These are phyloP conservation scores for Apus apus DNA, from an alignment of 2,113 vertebrate genomes.

Conservation along the genomic window DNA sequence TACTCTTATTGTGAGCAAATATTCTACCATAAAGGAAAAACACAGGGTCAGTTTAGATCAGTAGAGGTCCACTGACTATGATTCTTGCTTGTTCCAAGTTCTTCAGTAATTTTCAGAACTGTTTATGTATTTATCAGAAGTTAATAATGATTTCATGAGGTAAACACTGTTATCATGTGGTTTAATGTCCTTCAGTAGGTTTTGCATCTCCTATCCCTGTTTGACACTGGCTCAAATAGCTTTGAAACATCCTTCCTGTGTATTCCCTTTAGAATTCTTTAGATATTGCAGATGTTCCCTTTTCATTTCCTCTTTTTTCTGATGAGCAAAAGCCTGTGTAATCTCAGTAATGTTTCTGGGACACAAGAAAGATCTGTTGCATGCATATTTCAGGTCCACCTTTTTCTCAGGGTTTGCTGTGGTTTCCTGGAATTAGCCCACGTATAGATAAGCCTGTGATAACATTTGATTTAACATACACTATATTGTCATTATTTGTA, in stretches of 20 bases:
- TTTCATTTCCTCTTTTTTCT: background rate
- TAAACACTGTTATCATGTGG: background rate
- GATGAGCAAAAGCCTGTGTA: background rate
- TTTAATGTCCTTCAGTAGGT: background rate
- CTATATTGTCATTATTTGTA: background rate
- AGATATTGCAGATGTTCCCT: conserved; percentile 41
- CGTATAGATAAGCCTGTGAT: background rate
- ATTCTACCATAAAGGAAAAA: background rate
- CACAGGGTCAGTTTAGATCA: background rate
- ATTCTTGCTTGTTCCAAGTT: background rate
- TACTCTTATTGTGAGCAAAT: background rate
- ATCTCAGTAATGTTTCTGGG: background rate
- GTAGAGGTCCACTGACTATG: background rate
- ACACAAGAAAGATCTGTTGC: background rate
- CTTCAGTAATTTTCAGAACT: background rate
- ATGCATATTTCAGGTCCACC: background rate
- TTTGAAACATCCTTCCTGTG: conserved; percentile 18
- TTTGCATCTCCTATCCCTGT: conserved; percentile 7
- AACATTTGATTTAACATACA: background rate
- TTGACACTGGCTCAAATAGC: conserved; percentile 32
- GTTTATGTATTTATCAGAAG: background rate
- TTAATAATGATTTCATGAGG: background rate
- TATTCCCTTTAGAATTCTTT: conserved; percentile 32
- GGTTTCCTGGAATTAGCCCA: background rate
- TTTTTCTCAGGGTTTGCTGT: background rate